Evolutionary conservation across 2,888 invertebrate genomes (phyloP).

Genomic region (Hirtodrosophila cameraria): DNA sequence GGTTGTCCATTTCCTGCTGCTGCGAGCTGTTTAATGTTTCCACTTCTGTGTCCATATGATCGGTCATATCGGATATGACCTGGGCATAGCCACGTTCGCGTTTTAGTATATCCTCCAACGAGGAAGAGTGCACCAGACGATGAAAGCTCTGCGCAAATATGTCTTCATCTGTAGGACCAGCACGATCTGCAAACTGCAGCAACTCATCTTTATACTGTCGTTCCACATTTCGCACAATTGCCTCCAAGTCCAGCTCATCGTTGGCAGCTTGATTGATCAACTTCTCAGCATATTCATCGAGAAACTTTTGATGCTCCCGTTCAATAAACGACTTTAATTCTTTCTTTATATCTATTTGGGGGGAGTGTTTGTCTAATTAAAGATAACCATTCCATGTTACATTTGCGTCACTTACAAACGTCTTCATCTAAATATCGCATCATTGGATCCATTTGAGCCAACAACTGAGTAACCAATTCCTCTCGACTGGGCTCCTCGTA

Average conservation of each 20-base stretch:
- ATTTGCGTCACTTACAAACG: conserved; percentile 58
- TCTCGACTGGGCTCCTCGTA: conserved; percentile 74
- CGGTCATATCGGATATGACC: conserved; percentile 89
- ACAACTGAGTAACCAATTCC: conserved; percentile 77
- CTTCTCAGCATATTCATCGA: conserved; percentile 88
- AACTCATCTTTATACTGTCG: conserved; percentile 92
- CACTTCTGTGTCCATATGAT: conserved; percentile 90
- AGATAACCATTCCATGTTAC: background rate
- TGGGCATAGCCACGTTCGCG: conserved; percentile 94
- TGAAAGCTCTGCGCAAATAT: conserved; percentile 86
- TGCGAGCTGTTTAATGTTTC: conserved; percentile 90
- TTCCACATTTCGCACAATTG: conserved; percentile 91
- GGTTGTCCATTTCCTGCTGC: conserved; percentile 94
- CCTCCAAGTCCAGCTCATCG: conserved; percentile 89
- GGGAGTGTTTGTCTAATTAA: background rate
- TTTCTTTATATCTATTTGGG: conserved; percentile 64
- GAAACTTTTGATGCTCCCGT: conserved; percentile 88
- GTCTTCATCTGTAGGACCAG: conserved; percentile 93
- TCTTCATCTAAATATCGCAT: conserved; percentile 83
- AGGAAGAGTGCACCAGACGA: conserved; percentile 91
- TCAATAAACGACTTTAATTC: conserved; percentile 87
- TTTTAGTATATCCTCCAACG: conserved; percentile 93
- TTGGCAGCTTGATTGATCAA: conserved; percentile 87
- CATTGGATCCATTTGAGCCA: conserved; percentile 82
- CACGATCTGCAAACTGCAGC: conserved; percentile 91